Percentiles rank a stretch among this genome's conserved stretches.
phyloP scores from a whole-genome alignment of 2,888 invertebrate genomes.

The Euplexia lucipara region DNA sequence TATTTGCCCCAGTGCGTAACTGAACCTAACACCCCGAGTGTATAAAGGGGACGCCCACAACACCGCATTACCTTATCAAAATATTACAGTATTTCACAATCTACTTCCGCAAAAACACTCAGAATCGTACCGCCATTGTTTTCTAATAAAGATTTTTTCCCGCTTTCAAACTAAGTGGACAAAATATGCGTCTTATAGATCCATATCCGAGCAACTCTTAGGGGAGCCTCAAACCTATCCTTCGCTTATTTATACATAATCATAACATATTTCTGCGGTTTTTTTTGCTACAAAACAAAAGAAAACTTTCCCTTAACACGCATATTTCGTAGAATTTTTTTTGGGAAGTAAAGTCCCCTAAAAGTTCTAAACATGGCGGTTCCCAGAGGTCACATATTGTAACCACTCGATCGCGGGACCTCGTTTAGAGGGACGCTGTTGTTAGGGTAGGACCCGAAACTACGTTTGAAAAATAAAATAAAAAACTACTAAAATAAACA shows the following conservation, averaged over 20 bases:
- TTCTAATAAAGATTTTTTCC: constrained; percentile 43
- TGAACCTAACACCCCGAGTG: constrained; percentile 20
- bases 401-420: constrained; percentile 68
- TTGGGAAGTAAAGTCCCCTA: constrained; percentile 59
- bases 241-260: constrained; percentile 63
- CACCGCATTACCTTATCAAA: constrained; percentile 50
- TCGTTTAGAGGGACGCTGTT: constrained; percentile 63
- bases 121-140: constrained; percentile 35
- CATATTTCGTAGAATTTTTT: constrained; percentile 68
- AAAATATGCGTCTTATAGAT: constrained; percentile 54
- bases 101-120: constrained; percentile 28
- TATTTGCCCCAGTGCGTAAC: constrained; percentile 46
- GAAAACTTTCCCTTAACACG: constrained; percentile 62
- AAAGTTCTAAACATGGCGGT: constrained; percentile 65
- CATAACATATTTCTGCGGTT: constrained; percentile 63
- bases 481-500: too few species aligned
- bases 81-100: constrained; percentile 52
- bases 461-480: constrained; percentile 4
- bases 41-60: constrained; percentile 24
- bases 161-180: constrained; percentile 45
- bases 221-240: constrained; percentile 60
- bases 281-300: constrained; percentile 56
- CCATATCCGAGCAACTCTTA: constrained; percentile 52
- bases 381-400: constrained; percentile 72
- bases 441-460: constrained; percentile 31